Evolutionary conservation across 92 coral and sea anemone genomes (phyloP).

Genomic region (Ricordea florida): DNA sequence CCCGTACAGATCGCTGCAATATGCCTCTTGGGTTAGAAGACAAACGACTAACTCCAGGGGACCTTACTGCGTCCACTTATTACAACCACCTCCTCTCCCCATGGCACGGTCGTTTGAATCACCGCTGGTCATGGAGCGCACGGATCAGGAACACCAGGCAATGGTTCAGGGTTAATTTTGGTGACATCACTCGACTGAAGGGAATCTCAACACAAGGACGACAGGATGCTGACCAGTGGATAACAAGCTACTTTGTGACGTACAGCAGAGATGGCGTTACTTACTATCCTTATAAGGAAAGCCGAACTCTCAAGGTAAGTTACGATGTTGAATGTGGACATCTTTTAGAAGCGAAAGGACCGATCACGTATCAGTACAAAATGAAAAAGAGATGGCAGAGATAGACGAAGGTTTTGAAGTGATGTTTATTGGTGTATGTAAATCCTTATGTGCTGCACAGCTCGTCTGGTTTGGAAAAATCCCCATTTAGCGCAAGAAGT

Average conservation of each 20-base stretch:
- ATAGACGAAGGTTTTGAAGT: no score
- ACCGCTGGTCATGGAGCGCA: conserved; percentile 76
- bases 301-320: conserved; percentile 35
- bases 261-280: conserved; percentile 66
- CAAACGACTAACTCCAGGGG: conserved; percentile 79
- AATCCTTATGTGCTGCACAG: no score
- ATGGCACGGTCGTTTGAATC: conserved; percentile 82
- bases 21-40: conserved; percentile 89
- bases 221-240: conserved; percentile 83
- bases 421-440: no score
- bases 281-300: conserved; percentile 33
- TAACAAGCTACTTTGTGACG: conserved; percentile 60
- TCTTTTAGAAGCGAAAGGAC: no score
- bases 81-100: conserved; percentile 68
- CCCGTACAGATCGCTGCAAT: conserved; percentile 81
- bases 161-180: conserved; percentile 74
- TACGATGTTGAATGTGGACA: background rate
- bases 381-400: no score
- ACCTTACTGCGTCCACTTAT: conserved; percentile 77
- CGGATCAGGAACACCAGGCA: conserved; percentile 69
- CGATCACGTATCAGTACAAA: no score
- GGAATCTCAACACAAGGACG: conserved; percentile 86
- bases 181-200: conserved; percentile 56
- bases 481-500: background rate
- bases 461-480: background rate